phyloP scores from a whole-genome alignment of 2,797 vertebrate genomes.

The Pseudochirops cupreus region DNA sequence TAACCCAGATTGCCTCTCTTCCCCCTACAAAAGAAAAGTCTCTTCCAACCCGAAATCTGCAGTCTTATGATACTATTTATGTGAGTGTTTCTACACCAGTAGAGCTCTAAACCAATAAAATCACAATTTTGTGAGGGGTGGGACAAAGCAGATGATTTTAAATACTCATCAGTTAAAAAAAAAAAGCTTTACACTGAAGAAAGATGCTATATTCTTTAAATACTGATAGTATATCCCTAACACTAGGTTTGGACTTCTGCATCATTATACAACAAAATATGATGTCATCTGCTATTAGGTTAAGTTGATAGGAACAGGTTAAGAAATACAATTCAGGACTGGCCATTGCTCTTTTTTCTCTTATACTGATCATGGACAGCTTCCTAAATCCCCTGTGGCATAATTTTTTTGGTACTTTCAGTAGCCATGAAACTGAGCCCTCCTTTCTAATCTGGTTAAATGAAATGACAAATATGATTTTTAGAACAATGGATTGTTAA shows the following conservation, averaged over 20 bases:
- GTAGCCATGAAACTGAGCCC: background rate
- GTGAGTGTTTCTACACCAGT: too few species aligned
- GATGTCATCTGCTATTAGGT: background rate
- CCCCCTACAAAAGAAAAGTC: too few species aligned
- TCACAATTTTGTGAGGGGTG: background rate
- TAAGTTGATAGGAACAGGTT: background rate
- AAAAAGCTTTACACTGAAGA: slow-evolving; percentile 5
- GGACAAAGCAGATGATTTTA: background rate
- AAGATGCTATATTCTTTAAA: background rate
- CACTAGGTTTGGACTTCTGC: background rate
- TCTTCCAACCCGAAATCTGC: too few species aligned
- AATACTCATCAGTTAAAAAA: slow-evolving; percentile 37
- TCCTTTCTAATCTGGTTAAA: background rate
- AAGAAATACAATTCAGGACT: background rate
- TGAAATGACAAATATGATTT: background rate
- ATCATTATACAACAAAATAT: background rate
- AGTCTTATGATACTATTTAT: too few species aligned
- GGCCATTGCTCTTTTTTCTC: background rate
- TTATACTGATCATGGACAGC: background rate
- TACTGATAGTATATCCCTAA: background rate
- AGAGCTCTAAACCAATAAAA: background rate
- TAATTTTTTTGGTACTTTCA: slow-evolving; percentile 3
- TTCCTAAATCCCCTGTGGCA: background rate
- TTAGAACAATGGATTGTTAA: slow-evolving; percentile 10
- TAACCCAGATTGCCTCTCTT: too few species aligned